Base-by-base conservation (phyloP, 2,113 vertebrate species). In the Pao palembangensis region DNA sequence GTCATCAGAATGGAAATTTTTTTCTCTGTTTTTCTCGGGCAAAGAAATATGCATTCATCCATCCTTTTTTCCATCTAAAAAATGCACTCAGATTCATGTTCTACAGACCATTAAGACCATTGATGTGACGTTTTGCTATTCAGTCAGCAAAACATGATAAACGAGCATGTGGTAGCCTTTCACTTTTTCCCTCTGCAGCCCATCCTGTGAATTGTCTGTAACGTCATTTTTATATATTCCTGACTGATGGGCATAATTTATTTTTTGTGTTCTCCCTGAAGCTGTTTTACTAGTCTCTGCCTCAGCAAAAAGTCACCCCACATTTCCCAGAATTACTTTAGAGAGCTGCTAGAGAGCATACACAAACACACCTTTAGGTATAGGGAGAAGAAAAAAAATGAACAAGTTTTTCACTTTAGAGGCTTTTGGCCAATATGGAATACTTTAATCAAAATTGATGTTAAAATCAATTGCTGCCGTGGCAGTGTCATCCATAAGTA, bases 1-100 rank as follows among this genome's bases (percentile, higher is more conserved):
- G 73, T 87, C 78, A 85, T 85, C 83, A 83, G 75, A 82, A 75
- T 83, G 76, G 62, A 79, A 69, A 80, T 34, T 25, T 46, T 49
- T 51, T 25, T 46, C 46, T 51, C 16, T 18, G 13, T 55, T 51
- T 46, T 2, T 14, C 20, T 31, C 7, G 8, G 53, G 59, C 56
- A 61, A 51, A 63, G 61, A 73, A 78, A 54, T 53, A 55, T 51
- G 38, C 38, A 48, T 67, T 61, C 64, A 46, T 49, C 8, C 47
- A 21, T 55, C 6, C 21, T 59, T 61, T 75, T 78, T 69, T 63
- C 69, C 53, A 42, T 47, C 61, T 55, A 78, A 41, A 41, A 73
- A 46, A 67, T 20, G 20, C n/a, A 59, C 48, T 81, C 64, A 18
- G 42, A 75, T 52, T 60, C 55, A 21, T 72, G 73, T 76, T 73